phyloP scores from a whole-genome alignment of 1,140 invertebrate species.

The Lordiphosa mommai region DNA sequence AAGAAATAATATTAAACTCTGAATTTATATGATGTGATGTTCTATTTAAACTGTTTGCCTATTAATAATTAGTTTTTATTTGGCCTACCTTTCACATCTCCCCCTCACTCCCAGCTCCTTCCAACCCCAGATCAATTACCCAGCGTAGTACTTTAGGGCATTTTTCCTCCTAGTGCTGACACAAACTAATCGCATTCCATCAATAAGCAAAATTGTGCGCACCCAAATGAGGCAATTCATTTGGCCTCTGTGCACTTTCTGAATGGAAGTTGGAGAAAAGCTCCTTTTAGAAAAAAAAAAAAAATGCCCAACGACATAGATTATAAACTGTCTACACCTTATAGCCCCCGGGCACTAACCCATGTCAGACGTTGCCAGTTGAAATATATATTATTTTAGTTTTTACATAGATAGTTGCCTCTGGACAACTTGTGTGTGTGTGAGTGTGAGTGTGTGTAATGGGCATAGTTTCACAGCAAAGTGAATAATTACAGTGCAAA shows the following conservation, averaged over 20 bases:
- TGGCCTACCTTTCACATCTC: too few species aligned
- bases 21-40: too few species aligned
- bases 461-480: constrained; percentile 60
- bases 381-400: constrained; percentile 36
- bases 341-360: constrained; percentile 42
- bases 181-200: constrained; percentile 71
- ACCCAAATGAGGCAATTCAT: constrained; percentile 71
- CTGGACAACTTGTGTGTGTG: background rate
- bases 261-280: constrained; percentile 28
- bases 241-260: constrained; percentile 29
- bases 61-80: too few species aligned
- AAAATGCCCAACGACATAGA: constrained; percentile 66
- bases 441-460: constrained; percentile 31
- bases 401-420: background rate
- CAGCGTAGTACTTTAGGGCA: constrained; percentile 37
- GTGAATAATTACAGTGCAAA: constrained; percentile 71
- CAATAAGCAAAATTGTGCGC: constrained; percentile 63
- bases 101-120: background rate
- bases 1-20: too few species aligned
- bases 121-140: constrained; percentile 30
- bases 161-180: constrained; percentile 45
- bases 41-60: too few species aligned
- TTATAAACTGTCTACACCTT: constrained; percentile 72
- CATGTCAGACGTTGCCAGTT: constrained; percentile 40
- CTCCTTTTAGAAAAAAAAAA: constrained; percentile 7